Percentiles rank a stretch among this genome's conserved stretches.
Evolutionary conservation across 2,797 vertebrate species (phyloP).

Genomic region (Crocodylus rhombifer): DNA sequence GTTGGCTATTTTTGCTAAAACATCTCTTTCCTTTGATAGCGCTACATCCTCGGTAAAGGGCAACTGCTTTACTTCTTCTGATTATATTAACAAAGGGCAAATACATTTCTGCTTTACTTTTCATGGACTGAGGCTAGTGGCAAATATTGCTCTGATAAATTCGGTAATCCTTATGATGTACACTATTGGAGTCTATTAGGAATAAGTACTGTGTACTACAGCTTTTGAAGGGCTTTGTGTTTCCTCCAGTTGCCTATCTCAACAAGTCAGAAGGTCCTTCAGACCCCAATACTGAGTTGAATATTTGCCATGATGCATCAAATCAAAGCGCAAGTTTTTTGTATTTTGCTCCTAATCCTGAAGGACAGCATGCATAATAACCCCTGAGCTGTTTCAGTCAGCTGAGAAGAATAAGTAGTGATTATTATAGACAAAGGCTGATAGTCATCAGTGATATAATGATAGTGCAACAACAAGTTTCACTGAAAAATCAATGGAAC

Average conservation of each 20-base stretch:
- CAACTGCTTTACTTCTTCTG: conserved; percentile 55
- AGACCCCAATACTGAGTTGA: rapidly evolving
- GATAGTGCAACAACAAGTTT: conserved; percentile 64
- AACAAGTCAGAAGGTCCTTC: not conserved
- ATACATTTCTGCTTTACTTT: conserved; percentile 12
- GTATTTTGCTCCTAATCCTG: rapidly evolving
- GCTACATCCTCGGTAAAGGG: conserved; percentile 52
- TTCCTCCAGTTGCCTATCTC: not conserved
- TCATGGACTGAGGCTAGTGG: conserved; percentile 60
- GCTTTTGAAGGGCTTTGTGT: rapidly evolving
- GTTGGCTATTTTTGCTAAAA: conserved; percentile 44
- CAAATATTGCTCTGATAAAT: conserved; percentile 65
- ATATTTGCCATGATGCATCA: not conserved
- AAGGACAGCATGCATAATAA: rapidly evolving
- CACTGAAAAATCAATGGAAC: conserved; percentile 74
- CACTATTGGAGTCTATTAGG: conserved; percentile 63
- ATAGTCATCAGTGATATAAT: conserved; percentile 57
- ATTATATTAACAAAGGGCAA: conserved; percentile 56
- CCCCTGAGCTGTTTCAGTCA: not conserved
- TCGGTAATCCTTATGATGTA: conserved; percentile 9
- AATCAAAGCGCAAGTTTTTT: not conserved
- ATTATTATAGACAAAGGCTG: conserved; percentile 33
- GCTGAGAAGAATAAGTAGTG: not conserved
- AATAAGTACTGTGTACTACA: not conserved
- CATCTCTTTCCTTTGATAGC: conserved; percentile 38